These are phyloP conservation scores for Ahaetulla prasina DNA, from an alignment of 2,113 vertebrate genomes.

Conservation along the genomic window DNA sequence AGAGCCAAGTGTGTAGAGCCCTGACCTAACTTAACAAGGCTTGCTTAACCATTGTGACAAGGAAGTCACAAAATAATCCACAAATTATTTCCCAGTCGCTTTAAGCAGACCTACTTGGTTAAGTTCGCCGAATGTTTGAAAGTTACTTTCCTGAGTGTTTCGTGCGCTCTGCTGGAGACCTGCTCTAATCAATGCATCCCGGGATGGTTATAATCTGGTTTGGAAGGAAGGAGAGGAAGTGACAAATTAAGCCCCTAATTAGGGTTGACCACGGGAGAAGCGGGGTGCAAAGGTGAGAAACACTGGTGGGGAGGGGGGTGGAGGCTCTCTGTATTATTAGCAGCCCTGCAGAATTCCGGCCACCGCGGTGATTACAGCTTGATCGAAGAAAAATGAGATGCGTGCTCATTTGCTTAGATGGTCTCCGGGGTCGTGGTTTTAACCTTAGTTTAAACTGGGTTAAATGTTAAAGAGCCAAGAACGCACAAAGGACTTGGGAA, in stretches of 20 bases:
- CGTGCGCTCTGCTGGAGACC: slow-evolving; percentile 54
- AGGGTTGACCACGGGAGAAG: slow-evolving; percentile 47
- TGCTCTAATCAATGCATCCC: slow-evolving; percentile 56
- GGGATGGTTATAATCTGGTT: slow-evolving; percentile 54
- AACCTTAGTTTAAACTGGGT: background rate
- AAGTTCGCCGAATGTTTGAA: slow-evolving; percentile 59
- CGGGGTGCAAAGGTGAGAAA: background rate
- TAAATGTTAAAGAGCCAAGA: background rate
- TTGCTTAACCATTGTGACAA: background rate
- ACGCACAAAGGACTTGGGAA: background rate
- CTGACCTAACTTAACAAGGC: too few relatives aligned
- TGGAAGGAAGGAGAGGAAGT: slow-evolving; percentile 40
- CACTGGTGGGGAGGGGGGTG: background rate
- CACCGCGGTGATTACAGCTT: background rate
- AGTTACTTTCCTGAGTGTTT: slow-evolving; percentile 65
- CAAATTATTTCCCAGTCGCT: slow-evolving; percentile 62
- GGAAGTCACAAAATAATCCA: slow-evolving; percentile 7
- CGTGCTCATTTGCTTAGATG: background rate
- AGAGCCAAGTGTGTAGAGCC: too few relatives aligned
- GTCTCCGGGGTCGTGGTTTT: background rate
- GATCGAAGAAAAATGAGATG: background rate
- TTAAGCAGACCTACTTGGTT: slow-evolving; percentile 62
- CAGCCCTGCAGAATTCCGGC: background rate
- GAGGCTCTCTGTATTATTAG: background rate
- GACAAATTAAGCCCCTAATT: slow-evolving; percentile 49